Conservation (phyloP, 2,888 invertebrate genomes). For the Empis livida region DNA sequence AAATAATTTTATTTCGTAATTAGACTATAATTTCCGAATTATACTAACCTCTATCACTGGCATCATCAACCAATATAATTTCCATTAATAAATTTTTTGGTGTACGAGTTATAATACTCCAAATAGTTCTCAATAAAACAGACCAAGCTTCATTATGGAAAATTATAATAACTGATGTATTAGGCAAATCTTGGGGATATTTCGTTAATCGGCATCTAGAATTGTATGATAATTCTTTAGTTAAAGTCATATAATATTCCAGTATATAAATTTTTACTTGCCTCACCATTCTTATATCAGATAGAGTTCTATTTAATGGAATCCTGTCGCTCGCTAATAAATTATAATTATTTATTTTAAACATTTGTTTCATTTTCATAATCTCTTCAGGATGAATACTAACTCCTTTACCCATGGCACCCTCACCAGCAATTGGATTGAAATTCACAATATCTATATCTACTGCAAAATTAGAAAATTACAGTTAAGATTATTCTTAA, state of each 20-base stretch:
- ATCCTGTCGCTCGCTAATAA: constrained; percentile 78
- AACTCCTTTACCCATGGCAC: constrained; percentile 68
- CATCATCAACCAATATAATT: constrained; percentile 81
- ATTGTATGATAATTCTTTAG: constrained; percentile 24
- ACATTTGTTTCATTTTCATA: constrained; percentile 62
- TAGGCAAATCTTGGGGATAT: constrained; percentile 55
- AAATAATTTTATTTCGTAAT: no score
- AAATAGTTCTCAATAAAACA: constrained; percentile 84
- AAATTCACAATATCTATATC: constrained; percentile 60
- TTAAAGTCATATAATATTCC: constrained; percentile 12
- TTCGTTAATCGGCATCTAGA: constrained; percentile 46
- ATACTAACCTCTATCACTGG: constrained; percentile 61
- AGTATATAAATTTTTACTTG: no score
- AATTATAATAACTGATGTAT: constrained; percentile 88
- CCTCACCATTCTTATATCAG: constrained; percentile 73
- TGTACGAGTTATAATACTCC: constrained; percentile 84
- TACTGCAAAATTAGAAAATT: no score
- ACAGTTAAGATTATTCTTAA: no score
- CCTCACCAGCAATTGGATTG: constrained; percentile 58
- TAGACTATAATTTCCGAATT: no score
- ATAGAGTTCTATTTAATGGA: constrained; percentile 68
- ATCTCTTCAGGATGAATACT: constrained; percentile 58
- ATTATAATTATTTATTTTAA: constrained; percentile 75
- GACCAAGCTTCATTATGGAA: constrained; percentile 99
- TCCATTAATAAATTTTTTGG: constrained; percentile 64